Conservation (phyloP, 2,797 vertebrate species). For the Xiphophorus birchmanni region DNA sequence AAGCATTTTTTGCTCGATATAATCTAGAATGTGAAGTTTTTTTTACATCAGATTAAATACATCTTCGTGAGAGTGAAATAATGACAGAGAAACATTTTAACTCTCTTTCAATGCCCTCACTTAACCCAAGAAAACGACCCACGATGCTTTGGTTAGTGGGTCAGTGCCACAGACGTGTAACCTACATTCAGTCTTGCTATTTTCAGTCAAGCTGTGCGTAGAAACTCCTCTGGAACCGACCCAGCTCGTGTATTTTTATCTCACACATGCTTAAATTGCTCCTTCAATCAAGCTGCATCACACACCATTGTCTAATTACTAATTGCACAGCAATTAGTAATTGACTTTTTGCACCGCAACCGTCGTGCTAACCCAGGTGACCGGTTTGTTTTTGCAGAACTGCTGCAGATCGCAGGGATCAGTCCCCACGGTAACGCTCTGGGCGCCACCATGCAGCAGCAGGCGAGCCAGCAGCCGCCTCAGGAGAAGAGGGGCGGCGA, state of each 20-base stretch:
- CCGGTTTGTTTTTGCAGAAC: constrained; percentile 78
- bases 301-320: constrained; percentile 5
- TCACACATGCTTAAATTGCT: constrained; percentile 23
- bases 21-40: background rate
- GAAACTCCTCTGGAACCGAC: constrained; percentile 31
- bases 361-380: constrained; percentile 2
- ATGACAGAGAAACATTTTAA: too few relatives aligned
- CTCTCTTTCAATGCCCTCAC: background rate
- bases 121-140: background rate
- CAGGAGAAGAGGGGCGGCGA: constrained; percentile 94
- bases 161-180: constrained; percentile 37
- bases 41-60: background rate
- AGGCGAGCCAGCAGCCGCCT: constrained; percentile 90
- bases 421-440: constrained; percentile 95
- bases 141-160: background rate
- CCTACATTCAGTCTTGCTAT: constrained; percentile 58
- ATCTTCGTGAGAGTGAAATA: too few relatives aligned
- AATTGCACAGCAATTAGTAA: background rate
- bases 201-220: constrained; percentile 36
- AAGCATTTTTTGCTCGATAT: background rate
- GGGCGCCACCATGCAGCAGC: constrained; percentile 95
- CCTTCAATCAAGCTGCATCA: constrained; percentile 8
- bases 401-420: constrained; percentile 97
- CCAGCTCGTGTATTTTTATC: constrained; percentile 57
- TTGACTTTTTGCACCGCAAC: background rate